Evolutionary conservation across 2,113 vertebrate species (phyloP), one percentile per base, ranked within the genome.

Genomic region (Corythaeola cristata): DNA sequence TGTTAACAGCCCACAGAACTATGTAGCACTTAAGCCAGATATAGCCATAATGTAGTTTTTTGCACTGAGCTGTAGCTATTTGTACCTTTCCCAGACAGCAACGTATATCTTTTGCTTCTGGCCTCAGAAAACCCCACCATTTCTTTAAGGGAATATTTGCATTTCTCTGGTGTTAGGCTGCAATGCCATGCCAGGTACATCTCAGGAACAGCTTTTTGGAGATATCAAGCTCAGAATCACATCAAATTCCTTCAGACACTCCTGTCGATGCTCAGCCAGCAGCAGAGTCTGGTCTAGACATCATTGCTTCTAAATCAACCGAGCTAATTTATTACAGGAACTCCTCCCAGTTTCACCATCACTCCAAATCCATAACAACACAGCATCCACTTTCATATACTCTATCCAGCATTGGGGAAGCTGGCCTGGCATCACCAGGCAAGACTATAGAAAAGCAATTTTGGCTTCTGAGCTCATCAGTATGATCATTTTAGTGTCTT

Each of bases 1-100:
- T 96, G 91, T 76, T 96, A 96, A 73, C 93, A 96, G 62, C 93
- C 96, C 91, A 85, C 94, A 92, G 85, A 96, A 92, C 83, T 92
- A 90, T 86, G 93, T 52, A 97, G 83, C 93, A 87, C 45, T 96
- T 91, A 88, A 93, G 85, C 69, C 93, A 94, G 85, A 95, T 93
- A 91, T 91, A 94, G 94, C 77, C 81, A 69, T 95, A 91, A 95
- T 88, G 77, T n/a, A 94, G 39, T 52, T 85, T 89, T 92, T 69
- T 95, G 71, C 82, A 76, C 63, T 89, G 66, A 88, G 74, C 64
- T 82, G 77, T 78, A 85, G 77, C 58, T 93, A 85, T 94, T 94
- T 89, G 93, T 95, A 88, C 74, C 91, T 94, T 91, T 90, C 90
- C 18, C 85, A 85, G 66, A 89, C 53, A 94, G 74, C 28, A 93